Evolutionary conservation across 2,113 vertebrate species (phyloP).

Genomic region (Clarias magur): DNA sequence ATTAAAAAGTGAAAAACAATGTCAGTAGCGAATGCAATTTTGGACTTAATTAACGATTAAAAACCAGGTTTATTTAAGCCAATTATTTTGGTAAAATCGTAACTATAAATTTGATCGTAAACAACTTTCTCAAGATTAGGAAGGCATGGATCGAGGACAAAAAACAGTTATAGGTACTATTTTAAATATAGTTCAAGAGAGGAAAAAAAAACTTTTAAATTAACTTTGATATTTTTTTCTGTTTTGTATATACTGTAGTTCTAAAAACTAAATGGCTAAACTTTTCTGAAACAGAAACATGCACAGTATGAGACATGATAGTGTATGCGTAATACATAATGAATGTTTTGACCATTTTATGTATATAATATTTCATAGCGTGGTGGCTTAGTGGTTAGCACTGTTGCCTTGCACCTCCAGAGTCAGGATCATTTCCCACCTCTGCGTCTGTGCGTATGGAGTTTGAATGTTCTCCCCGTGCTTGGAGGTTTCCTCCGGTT

Average conservation of each 20-base stretch:
- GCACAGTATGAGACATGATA: not conserved
- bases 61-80: not conserved
- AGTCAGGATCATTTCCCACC: too few relatives aligned
- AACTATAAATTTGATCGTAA: not conserved
- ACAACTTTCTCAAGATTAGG: not conserved
- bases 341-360: too few relatives aligned
- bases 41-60: not conserved
- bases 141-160: too few relatives aligned
- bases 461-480: too few relatives aligned
- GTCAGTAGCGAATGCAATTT: not conserved
- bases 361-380: too few relatives aligned
- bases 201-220: not conserved
- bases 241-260: not conserved
- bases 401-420: too few relatives aligned
- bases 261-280: not conserved
- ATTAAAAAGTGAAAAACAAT: slow-evolving; percentile 3
- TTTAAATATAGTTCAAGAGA: not conserved
- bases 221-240: not conserved
- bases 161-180: not conserved
- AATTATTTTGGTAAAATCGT: not conserved
- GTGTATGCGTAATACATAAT: not conserved
- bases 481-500: too few relatives aligned
- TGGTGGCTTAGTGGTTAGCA: too few relatives aligned
- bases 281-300: not conserved
- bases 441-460: too few relatives aligned